A percentile compares a stretch with the other conserved stretches of the same genome.
Conservation (phyloP, 1,140 invertebrate genomes). For the Tetragonula clypearis region DNA sequence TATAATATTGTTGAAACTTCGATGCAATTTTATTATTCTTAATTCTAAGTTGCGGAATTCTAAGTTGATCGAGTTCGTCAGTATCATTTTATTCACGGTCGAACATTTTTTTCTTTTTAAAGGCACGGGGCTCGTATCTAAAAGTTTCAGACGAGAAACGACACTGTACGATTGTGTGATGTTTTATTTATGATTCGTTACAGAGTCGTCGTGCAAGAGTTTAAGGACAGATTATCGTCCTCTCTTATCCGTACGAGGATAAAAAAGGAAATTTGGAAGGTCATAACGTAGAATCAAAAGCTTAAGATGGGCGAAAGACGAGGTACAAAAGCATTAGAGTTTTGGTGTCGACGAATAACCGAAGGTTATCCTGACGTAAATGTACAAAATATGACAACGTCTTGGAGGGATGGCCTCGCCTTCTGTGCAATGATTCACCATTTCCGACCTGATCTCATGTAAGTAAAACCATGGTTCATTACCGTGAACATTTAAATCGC, state of each 20-base stretch:
- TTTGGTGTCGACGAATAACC: constrained; percentile 93
- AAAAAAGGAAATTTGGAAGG: background rate
- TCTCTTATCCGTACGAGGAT: background rate
- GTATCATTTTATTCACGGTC: background rate
- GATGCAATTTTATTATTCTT: background rate
- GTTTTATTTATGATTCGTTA: background rate
- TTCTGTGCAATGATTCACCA: constrained; percentile 98
- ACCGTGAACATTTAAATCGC: background rate
- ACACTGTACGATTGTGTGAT: background rate
- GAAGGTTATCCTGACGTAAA: constrained; percentile 94
- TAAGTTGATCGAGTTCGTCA: background rate
- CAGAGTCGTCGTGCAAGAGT: background rate
- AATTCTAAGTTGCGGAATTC: background rate
- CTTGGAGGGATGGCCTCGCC: constrained; percentile 95
- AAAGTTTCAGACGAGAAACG: background rate
- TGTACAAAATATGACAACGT: constrained; percentile 95
- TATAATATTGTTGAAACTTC: background rate
- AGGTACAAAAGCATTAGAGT: constrained; percentile 92
- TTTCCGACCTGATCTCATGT: constrained; percentile 97
- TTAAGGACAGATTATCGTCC: background rate
- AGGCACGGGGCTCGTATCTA: background rate
- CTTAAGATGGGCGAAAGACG: constrained; percentile 89
- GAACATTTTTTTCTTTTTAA: background rate
- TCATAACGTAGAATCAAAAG: background rate
- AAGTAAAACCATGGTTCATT: constrained; percentile 82